These are phyloP conservation scores for Aselliscus stoliczkanus DNA, from an alignment of 2,797 vertebrate species.

Conservation along the genomic window DNA sequence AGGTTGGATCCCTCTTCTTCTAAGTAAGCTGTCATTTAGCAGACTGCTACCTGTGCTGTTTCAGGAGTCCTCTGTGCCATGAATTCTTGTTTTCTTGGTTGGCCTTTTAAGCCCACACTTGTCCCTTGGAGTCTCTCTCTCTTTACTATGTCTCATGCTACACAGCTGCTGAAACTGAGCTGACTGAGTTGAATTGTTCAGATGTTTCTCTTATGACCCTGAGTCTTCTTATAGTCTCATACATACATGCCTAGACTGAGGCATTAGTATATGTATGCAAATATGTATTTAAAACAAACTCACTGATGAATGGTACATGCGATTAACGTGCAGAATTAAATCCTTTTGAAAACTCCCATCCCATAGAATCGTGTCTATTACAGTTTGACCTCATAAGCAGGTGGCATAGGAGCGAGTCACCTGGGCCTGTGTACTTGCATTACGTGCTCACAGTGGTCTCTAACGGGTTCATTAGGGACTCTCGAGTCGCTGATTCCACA, in stretches of 20 bases:
- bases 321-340: slow-evolving; percentile 25
- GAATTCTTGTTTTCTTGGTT: neutral
- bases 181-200: neutral
- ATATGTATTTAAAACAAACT: neutral
- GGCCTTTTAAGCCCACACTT: neutral
- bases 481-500: neutral
- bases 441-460: neutral
- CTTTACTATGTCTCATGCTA: neutral
- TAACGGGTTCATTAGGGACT: neutral
- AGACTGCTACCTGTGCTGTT: neutral
- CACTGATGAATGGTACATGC: neutral
- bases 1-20: neutral
- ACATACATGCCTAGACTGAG: neutral
- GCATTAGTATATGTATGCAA: neutral
- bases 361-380: neutral
- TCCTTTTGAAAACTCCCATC: neutral
- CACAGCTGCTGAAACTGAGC: neutral
- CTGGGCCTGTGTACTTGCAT: neutral
- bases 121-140: neutral
- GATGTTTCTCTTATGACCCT: neutral
- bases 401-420: neutral
- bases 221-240: neutral
- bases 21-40: neutral
- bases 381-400: neutral
- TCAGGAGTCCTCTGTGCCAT: neutral